Percentiles rank a stretch among this genome's conserved stretches.
Evolutionary conservation across 2,888 invertebrate species (phyloP).

Genomic region (Eudemis profundana): DNA sequence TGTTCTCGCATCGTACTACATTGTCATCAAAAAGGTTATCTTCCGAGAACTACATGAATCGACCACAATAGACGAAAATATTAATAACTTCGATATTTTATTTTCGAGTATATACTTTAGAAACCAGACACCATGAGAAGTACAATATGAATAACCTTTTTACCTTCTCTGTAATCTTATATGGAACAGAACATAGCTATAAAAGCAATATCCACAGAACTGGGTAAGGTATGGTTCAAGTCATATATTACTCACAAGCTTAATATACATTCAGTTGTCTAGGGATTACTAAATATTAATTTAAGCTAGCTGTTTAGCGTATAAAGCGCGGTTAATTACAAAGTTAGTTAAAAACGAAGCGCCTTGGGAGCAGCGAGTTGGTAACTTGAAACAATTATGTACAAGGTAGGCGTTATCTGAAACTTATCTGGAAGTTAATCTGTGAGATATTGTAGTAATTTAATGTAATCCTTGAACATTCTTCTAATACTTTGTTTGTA

Average conservation of each 20-base stretch:
- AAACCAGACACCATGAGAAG: no score
- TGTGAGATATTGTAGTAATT: constrained; percentile 2
- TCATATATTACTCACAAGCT: constrained; percentile 1
- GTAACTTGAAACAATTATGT: constrained; percentile 30
- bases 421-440: constrained; percentile 14
- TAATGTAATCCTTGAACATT: neutral
- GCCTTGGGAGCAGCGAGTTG: constrained; percentile 10
- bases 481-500: neutral
- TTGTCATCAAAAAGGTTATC: no score
- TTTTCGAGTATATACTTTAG: no score
- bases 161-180: no score
- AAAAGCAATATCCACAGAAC: no score
- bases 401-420: constrained; percentile 19
- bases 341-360: constrained; percentile 32
- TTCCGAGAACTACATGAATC: no score
- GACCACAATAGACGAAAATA: no score
- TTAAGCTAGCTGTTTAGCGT: constrained; percentile 7
- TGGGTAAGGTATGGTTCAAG: no score
- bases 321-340: constrained; percentile 12
- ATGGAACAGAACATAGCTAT: no score
- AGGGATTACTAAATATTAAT: constrained; percentile 35
- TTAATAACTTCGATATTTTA: no score
- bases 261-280: constrained; percentile 1
- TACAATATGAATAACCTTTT: no score
- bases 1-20: no score